These are phyloP conservation scores for Tichodroma muraria DNA, from an alignment of 2,113 vertebrate species.

Conservation along the genomic window DNA sequence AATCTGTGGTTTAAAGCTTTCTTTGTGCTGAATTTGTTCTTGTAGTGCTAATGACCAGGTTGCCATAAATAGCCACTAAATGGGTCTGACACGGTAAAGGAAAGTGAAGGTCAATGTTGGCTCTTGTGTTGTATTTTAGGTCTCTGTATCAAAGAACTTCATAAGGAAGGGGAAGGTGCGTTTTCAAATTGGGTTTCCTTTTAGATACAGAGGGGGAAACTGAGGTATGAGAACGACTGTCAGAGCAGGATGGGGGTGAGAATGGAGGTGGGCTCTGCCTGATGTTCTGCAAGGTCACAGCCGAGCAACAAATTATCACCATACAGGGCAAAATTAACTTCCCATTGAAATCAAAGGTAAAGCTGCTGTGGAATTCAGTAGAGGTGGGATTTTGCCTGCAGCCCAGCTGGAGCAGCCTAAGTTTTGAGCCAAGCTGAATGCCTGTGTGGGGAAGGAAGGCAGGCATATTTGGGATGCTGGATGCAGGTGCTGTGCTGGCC, in stretches of 20 bases:
- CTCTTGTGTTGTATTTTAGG: not conserved
- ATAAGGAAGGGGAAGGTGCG: not conserved
- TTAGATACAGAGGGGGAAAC: not conserved
- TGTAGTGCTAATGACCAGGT: slow-evolving; percentile 40
- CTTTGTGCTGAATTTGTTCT: slow-evolving; percentile 42
- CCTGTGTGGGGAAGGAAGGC: not conserved
- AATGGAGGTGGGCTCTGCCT: not conserved
- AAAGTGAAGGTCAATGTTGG: not conserved
- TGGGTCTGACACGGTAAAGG: not conserved
- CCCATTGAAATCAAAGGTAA: not conserved
- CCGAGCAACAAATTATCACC: not conserved
- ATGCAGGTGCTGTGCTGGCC: not conserved
- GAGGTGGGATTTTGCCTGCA: not conserved
- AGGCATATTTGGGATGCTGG: not conserved
- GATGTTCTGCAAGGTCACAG: not conserved
- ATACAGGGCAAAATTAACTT: not conserved
- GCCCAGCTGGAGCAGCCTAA: not conserved
- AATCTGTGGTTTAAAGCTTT: slow-evolving; percentile 21
- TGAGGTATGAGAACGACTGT: not conserved
- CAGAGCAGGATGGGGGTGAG: not conserved
- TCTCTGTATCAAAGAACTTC: slow-evolving; percentile 14
- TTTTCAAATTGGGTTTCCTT: slow-evolving; percentile 15
- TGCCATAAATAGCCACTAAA: slow-evolving; percentile 52
- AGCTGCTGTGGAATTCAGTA: not conserved
- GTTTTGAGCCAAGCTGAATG: not conserved